Percentiles rank a stretch among this genome's conserved stretches.
Evolutionary conservation across 2,797 vertebrate genomes (phyloP).

Genomic region (Discoglossus pictus): DNA sequence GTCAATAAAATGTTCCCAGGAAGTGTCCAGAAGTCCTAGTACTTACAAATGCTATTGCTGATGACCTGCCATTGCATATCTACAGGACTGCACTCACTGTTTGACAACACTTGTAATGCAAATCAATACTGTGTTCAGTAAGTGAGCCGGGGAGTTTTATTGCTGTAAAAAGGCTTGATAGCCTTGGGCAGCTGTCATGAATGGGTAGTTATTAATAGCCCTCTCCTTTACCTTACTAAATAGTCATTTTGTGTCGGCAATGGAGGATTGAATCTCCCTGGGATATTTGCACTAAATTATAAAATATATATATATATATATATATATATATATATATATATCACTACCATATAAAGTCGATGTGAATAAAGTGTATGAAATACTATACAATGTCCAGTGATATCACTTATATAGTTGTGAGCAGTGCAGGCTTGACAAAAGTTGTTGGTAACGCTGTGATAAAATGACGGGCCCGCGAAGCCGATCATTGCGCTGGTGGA

Average conservation of each 20-base stretch:
- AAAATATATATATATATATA: no score
- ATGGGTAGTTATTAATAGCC: slow-evolving; percentile 81
- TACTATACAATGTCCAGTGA: no score
- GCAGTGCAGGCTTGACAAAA: no score
- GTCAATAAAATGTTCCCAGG: slow-evolving; percentile 77
- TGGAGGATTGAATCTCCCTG: slow-evolving; percentile 81
- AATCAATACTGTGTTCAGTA: slow-evolving; percentile 84
- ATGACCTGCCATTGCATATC: slow-evolving; percentile 76
- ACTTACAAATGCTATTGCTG: slow-evolving; percentile 78
- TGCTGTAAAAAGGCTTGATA: slow-evolving; percentile 74
- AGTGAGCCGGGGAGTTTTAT: slow-evolving; percentile 77
- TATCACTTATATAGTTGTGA: no score
- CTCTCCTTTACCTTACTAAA: slow-evolving; percentile 75
- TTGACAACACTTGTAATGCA: slow-evolving; percentile 84
- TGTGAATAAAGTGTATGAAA: no score
- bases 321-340: no score
- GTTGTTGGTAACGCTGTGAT: no score
- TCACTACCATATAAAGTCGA: no score
- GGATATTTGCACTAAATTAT: slow-evolving; percentile 81
- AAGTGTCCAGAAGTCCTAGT: slow-evolving; percentile 76
- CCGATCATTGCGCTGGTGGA: no score
- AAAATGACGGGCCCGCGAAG: no score
- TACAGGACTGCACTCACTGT: slow-evolving; percentile 73
- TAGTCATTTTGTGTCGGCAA: slow-evolving; percentile 80
- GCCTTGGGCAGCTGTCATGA: slow-evolving; percentile 80